Evolutionary conservation across 2,888 invertebrate species (phyloP), one percentile per base, ranked within the genome.

Genomic region (Heliconius sara): DNA sequence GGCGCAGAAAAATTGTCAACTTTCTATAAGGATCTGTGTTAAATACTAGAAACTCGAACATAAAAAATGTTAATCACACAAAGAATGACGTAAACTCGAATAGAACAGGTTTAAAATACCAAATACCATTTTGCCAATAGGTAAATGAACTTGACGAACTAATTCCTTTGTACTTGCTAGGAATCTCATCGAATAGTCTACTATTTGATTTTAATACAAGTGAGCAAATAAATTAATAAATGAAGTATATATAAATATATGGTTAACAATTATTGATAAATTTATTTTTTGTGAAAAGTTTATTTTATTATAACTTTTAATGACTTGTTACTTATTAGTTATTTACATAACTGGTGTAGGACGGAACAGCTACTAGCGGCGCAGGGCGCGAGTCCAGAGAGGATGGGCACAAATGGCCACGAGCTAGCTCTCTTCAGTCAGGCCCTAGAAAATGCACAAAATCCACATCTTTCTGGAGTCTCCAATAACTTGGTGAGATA

Each of bases 341-440:
- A 81, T 90, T 89, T 82, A 85, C 86, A 85, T 86, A 89, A 86
- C 88, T 88, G 92, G 89, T 92, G 88, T 91, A 95, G 95, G 91
- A 94, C 95, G 89, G 95, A 95, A 85, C 95, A 95, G 84, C 91
- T 95, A 77, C 85, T 95, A 83, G 88, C 91, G 80, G 90, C 89
- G 79, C 92, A 92, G 85, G 92, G 92, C 68, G 91, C 95, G 79
- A 96, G 96, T 90, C 96, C 97, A 68, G 96, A 96, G 84, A 95
- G 96, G 80, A 93, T 96, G 85, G 95, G 96, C 80, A 96, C 96
- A 85, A 96, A 96, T 84, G 96, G 96, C 63, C 94, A 96, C 85
- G 97, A 97, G 88, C 95, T 97, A 86, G 97, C 97, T 0, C 93
- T 98, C 76, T 95, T 98, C 85, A 97, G 97, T 70, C 98, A 98